Base-by-base conservation (phyloP, 2,888 invertebrate genomes). In the Yponomeuta plumbellus region DNA sequence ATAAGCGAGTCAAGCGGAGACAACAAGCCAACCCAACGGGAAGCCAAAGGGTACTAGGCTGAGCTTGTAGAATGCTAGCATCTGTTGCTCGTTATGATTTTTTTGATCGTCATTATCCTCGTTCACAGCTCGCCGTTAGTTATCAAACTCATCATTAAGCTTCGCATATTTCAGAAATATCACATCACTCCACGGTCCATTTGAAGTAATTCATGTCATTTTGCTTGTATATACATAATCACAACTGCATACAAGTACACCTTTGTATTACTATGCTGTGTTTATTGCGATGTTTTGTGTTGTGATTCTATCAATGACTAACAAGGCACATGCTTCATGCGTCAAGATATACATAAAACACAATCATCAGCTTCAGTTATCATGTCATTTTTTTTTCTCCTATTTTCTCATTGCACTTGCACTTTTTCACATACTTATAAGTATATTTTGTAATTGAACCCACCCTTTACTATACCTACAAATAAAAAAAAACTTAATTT, bases 1-100 rank as follows among this genome's bases (percentile, higher is more conserved):
- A 87, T 90, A 80, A 90, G 90, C 78, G 91, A 91, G 78, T 91
- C 90, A 70, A 90, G 91, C 79, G 88, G 89, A 72, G 88, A 89
- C 62, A 62, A 56, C 56, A 61, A 88, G 80, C 86, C 88, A 70
- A 87, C 86, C 72, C 89, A 88, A 77, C 89, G 87, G 75, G 84
- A 86, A 76, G 78, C 83, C 73, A 90, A 88, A 90, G 90, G 90
- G 91, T 91, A 91, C 86, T 66, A 22, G 66, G 62, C 34, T 66
- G 84, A 80, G 84, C 85, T 81, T 88, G 81, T 86, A 86, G 85
- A 85, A 84, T 86, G 85, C 83, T 85, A 84, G 83, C 86, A 86
- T 84, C 82, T 79, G 78, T 80, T 82, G 79, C 80, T 76, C 77
- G 78, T 80, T 81, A 82, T 81, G 77, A 65, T 58, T 63, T 65